Evolutionary conservation across 2,888 invertebrate genomes (phyloP).

Genomic region (Conops quadrifasciatus): DNA sequence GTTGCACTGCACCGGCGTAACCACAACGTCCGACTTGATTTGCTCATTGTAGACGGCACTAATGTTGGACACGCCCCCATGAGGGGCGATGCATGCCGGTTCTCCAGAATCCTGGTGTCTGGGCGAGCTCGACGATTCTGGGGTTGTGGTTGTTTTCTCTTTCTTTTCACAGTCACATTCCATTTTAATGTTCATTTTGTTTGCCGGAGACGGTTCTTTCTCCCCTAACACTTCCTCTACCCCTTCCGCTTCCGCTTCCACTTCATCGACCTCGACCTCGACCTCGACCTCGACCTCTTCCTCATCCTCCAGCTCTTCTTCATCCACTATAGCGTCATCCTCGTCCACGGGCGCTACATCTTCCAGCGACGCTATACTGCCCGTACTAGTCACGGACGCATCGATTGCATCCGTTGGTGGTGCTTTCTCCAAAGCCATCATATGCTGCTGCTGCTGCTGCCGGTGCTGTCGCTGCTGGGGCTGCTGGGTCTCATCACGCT

Average conservation of each 20-base stretch:
- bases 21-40: conserved; percentile 59
- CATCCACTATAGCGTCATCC: conserved; percentile 42
- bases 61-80: conserved; percentile 58
- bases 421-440: conserved; percentile 11
- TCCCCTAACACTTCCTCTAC: conserved; percentile 15
- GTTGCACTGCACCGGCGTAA: conserved; percentile 51
- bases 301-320: conserved; percentile 42
- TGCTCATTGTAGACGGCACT: conserved; percentile 65
- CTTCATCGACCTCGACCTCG: conserved; percentile 48
- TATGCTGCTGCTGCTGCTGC: conserved; percentile 34
- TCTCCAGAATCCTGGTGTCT: conserved; percentile 10
- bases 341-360: conserved; percentile 55
- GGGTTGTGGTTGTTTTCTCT: conserved; percentile 31
- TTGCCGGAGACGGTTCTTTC: background rate
- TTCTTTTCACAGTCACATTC: conserved; percentile 51
- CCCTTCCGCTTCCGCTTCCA: conserved; percentile 41
- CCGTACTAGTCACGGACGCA: conserved; percentile 43
- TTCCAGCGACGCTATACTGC: conserved; percentile 54
- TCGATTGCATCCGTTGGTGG: conserved; percentile 38
- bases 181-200: conserved; percentile 37
- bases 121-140: conserved; percentile 48
- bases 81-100: conserved; percentile 12
- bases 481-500: conserved; percentile 70
- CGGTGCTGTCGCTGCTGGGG: conserved; percentile 49
- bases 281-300: conserved; percentile 44